Evolutionary conservation across 2,888 invertebrate genomes (phyloP).

Genomic region (Ganaspis brasiliensis): DNA sequence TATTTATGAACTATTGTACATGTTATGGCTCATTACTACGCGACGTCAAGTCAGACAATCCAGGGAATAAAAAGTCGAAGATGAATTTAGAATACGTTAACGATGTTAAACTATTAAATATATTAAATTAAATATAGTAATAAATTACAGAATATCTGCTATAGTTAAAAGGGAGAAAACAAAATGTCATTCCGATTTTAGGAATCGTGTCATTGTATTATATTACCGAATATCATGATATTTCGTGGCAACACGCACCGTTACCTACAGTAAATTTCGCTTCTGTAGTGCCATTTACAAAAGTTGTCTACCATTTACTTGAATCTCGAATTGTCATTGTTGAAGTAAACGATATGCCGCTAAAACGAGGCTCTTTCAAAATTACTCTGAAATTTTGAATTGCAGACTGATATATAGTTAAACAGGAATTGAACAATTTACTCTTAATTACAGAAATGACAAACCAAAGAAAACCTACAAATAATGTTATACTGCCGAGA

Average conservation of each 20-base stretch:
- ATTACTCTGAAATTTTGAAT: background rate
- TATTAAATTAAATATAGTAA: slow-evolving; percentile 22
- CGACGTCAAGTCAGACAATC: slow-evolving; percentile 70
- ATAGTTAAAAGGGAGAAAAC: slow-evolving; percentile 46
- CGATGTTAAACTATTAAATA: slow-evolving; percentile 28
- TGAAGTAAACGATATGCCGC: background rate
- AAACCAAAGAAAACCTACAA: slow-evolving; percentile 4
- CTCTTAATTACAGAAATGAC: background rate
- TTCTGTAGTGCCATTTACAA: slow-evolving; percentile 57
- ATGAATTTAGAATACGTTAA: slow-evolving; percentile 44
- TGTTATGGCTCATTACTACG: slow-evolving; percentile 51
- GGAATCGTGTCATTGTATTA: slow-evolving; percentile 67
- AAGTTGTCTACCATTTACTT: slow-evolving; percentile 28
- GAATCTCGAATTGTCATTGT: slow-evolving; percentile 24
- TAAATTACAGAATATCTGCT: slow-evolving; percentile 35
- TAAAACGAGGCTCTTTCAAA: slow-evolving; percentile 18
- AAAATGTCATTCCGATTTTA: slow-evolving; percentile 50
- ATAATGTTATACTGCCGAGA: slow-evolving; percentile 23
- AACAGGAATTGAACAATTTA: slow-evolving; percentile 2
- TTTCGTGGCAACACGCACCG: slow-evolving; percentile 36
- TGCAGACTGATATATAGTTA: background rate
- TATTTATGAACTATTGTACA: slow-evolving; percentile 35
- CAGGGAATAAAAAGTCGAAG: slow-evolving; percentile 50
- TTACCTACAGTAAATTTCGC: slow-evolving; percentile 36
- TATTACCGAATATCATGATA: slow-evolving; percentile 68